Evolutionary conservation across 2,797 vertebrate species (phyloP), one percentile per base, ranked within the genome.

Genomic region (Gymnoscopelus braueri): DNA sequence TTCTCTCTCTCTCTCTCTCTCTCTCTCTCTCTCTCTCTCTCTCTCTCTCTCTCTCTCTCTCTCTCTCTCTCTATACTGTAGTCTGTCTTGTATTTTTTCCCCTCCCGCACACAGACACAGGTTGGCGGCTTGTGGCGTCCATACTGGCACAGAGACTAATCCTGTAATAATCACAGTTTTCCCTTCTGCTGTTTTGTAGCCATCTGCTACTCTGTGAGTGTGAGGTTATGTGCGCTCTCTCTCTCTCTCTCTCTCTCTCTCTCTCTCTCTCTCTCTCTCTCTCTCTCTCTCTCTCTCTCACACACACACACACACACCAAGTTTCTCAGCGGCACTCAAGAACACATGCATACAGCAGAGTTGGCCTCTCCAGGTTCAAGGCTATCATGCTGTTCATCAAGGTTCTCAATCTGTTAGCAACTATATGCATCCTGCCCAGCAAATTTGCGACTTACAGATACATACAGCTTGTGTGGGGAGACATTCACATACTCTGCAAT

Each of bases 341-440:
- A 71, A 67, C 56, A 59, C 63, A 77, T 80, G 80, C 77, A 79
- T 79, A 67, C 64, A 4, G 77, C 64, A 4, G 77, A 2, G 51
- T 56, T 29, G 51, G 73, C 82, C 78, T 69, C 76, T 67, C 69
- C 82, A 82, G 83, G 79, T 88, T 87, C 79, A 80, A 80, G 74
- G 81, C 53, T 60, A 63, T 53, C 83, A 81, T 84, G 83, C 86
- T 88, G 83, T 84, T 88, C 69, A 78, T 83, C 67, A 60, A 72
- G 69, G 74, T 77, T 83, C 64, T 72, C 84, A 83, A 80, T 88
- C 84, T 89, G 87, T 87, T 83, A 69, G 58, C 75, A 75, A 61
- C 69, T 79, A 70, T 39, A 71, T 65, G 72, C 66, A 62, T 84
- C 70, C 76, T 56, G 79, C 59, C 75, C 72, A 51, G 12, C 11